Evolutionary conservation across 2,797 vertebrate species (phyloP).

Genomic region (Lemur catta): DNA sequence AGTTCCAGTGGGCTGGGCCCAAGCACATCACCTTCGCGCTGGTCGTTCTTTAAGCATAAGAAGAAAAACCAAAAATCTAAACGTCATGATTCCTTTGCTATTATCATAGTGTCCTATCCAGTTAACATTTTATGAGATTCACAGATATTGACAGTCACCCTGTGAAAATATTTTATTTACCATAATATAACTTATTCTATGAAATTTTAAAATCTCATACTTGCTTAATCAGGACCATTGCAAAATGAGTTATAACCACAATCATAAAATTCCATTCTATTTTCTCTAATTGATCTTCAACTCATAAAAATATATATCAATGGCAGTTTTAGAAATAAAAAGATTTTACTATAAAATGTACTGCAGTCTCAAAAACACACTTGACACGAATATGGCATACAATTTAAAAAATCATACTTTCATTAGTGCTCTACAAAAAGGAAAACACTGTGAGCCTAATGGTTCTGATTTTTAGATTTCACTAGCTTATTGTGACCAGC

Average conservation of each 20-base stretch:
- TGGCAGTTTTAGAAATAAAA: background rate
- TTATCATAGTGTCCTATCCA: background rate
- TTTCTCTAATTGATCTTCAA: background rate
- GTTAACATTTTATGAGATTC: background rate
- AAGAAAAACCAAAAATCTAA: background rate
- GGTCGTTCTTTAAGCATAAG: fast-evolving
- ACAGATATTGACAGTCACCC: background rate
- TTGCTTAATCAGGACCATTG: background rate
- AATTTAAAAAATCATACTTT: background rate
- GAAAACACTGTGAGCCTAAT: background rate
- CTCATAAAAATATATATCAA: background rate
- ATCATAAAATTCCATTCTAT: background rate
- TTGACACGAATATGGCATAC: background rate
- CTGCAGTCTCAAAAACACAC: background rate
- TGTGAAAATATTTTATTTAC: background rate
- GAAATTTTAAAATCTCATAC: background rate
- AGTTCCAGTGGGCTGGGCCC: background rate
- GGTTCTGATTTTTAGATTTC: background rate
- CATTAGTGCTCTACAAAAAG: background rate
- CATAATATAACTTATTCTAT: background rate
- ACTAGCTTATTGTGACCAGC: background rate
- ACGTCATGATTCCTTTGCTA: background rate
- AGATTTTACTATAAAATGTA: background rate
- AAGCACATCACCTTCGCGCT: fast-evolving
- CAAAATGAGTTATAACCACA: background rate